Percentiles rank a stretch among this genome's conserved stretches.
These are phyloP conservation scores for Microcebus griseorufus DNA, from an alignment of 2,113 vertebrate genomes.

Conservation along the genomic window DNA sequence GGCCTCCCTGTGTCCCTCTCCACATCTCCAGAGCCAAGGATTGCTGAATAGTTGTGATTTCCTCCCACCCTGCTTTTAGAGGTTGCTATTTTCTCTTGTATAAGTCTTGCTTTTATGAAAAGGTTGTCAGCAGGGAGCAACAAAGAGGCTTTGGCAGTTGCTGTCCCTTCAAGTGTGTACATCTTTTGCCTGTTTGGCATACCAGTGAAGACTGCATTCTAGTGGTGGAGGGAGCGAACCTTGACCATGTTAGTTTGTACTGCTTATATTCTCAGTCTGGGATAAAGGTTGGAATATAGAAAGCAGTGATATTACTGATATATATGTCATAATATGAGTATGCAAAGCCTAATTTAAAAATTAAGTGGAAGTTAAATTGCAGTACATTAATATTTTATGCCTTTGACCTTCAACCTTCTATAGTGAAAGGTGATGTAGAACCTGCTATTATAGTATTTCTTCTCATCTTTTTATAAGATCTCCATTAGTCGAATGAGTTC, in stretches of 20 bases:
- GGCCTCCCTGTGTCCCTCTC: neutral
- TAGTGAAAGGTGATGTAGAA: constrained; percentile 17
- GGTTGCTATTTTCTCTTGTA: neutral
- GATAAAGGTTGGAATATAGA: neutral
- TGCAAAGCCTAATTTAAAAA: neutral
- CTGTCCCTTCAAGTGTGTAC: neutral
- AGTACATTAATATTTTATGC: neutral
- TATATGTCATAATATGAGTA: neutral
- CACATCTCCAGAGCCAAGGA: neutral
- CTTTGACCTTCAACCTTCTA: neutral
- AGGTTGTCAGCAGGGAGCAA: neutral
- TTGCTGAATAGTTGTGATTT: neutral
- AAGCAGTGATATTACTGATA: neutral
- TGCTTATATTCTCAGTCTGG: neutral
- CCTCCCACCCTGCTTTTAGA: neutral
- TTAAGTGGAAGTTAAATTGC: neutral
- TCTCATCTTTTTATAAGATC: neutral
- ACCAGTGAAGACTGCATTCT: neutral
- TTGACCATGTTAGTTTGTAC: neutral
- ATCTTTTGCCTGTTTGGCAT: neutral
- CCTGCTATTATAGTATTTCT: neutral
- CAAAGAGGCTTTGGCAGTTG: neutral
- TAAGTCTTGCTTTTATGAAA: neutral
- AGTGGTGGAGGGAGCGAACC: neutral
- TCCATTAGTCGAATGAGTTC: neutral